Conservation (phyloP, 2,797 vertebrate genomes). For the Melanotaenia pygmaea region DNA sequence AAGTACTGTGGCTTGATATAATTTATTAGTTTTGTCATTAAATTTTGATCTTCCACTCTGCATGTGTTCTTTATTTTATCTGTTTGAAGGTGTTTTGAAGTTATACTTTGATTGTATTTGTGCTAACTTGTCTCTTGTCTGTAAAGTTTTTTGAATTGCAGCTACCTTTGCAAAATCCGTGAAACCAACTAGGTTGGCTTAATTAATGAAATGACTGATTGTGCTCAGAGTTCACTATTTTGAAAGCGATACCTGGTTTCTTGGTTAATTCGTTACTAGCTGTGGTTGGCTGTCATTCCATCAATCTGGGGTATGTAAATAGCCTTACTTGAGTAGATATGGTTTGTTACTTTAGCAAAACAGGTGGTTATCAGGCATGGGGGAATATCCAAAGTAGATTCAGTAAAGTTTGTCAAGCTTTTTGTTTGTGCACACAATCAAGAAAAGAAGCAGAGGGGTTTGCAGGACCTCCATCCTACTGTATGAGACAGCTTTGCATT, state of each 20-base stretch:
- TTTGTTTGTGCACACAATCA: background rate
- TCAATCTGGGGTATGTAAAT: slow-evolving; percentile 3
- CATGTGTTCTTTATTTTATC: fast-evolving
- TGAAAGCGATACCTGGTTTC: background rate
- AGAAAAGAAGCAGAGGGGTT: background rate
- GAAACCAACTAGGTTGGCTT: background rate
- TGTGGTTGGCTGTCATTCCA: slow-evolving; percentile 13
- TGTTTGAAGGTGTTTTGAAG: background rate
- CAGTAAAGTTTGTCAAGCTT: background rate
- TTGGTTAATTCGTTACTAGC: slow-evolving; percentile 15
- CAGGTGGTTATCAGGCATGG: background rate
- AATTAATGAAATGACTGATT: slow-evolving; percentile 1
- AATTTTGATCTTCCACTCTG: background rate
- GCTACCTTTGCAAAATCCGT: background rate
- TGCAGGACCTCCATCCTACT: slow-evolving; percentile 20
- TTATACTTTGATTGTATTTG: background rate
- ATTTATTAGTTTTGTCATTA: background rate
- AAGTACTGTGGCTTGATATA: background rate
- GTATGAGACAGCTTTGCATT: slow-evolving; percentile 38
- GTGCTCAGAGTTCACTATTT: background rate
- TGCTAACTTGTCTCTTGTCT: slow-evolving; percentile 1
- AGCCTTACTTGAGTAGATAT: slow-evolving; percentile 24
- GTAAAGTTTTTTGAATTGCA: background rate
- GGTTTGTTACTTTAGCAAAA: slow-evolving; percentile 14
- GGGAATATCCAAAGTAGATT: background rate